Evolutionary conservation across 2,797 vertebrate species (phyloP).

Genomic region (Champsocephalus gunnari): DNA sequence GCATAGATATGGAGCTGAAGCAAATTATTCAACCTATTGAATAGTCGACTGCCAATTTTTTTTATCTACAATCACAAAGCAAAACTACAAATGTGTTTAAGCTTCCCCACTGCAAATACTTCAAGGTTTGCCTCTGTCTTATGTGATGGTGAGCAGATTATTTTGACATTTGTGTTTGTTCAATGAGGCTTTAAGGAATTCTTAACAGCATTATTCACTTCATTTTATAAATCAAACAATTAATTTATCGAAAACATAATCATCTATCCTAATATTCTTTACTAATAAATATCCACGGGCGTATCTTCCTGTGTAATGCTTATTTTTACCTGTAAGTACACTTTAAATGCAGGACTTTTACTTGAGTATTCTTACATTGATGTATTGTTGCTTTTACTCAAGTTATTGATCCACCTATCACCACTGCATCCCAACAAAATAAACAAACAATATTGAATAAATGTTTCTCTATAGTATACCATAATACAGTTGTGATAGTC

Average conservation of each 20-base stretch:
- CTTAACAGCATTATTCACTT: neutral
- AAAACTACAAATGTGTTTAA: neutral
- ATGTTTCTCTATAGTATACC: neutral
- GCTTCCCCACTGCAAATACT: neutral
- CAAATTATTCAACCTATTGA: neutral
- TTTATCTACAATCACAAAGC: neutral
- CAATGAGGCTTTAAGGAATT: neutral
- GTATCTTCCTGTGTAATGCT: neutral
- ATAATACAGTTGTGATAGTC: neutral
- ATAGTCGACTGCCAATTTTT: too few relatives aligned
- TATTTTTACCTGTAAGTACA: neutral
- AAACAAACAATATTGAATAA: neutral
- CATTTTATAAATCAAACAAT: neutral
- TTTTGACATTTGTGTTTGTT: neutral
- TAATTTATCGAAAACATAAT: neutral
- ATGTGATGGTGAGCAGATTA: neutral
- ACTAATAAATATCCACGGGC: neutral
- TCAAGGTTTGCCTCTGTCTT: neutral
- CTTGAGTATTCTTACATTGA: neutral
- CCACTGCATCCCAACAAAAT: neutral
- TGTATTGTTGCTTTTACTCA: neutral
- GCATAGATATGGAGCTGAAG: neutral
- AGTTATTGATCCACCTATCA: neutral
- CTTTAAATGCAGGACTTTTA: slow-evolving; percentile 1
- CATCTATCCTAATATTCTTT: neutral